Base-by-base conservation (phyloP, 2,797 vertebrate genomes). In the Apogon talboti region DNA sequence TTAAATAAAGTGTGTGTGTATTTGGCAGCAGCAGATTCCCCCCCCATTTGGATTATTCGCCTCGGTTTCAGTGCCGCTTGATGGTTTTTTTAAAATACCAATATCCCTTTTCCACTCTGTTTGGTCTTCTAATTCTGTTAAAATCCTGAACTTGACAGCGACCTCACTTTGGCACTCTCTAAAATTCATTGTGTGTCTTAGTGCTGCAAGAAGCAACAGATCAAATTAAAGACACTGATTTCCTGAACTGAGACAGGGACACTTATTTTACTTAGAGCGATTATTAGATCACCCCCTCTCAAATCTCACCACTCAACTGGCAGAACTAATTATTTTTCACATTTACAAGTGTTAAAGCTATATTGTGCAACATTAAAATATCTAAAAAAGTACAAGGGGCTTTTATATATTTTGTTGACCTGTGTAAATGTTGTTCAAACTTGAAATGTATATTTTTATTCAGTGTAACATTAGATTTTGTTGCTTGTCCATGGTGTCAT, bases 41-140 rank as follows among this genome's bases (percentile, higher is more conserved):
- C 33, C 79, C 79, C 83, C 78, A 83, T 89, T 89, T 87, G 88
- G 90, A 91, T 91, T 91, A 90, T 82, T 89, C 19, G 18, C 66
- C 57, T 75, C 65, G 75, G 78, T 85, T 84, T 83, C 83, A 55
- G 67, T 73, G 75, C 84, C 63, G 81, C 78, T 76, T 85, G 74
- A 88, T 82, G 80, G 70, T 73, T 62, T 87, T 88, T 86, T 74
- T 81, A 28, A 80, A 86, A 88, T 82, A 79, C 74, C 21, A 48
- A 87, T 79, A 90, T 90, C 88, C 82, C 88, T 79, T 89, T 85
- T 85, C 81, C 61, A 59, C 62, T 54, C 68, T 68, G 77, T 84
- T 88, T 76, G 63, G 61, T 71, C 65, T 48, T 69, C 67, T 87
- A 87, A 90, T 83, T 86, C 84, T 70, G 56, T 66, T 71, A 86